A percentile compares a stretch with the other conserved stretches of the same genome.
These are phyloP conservation scores for Branchellion lobata DNA, from an alignment of 2,888 invertebrate genomes.

Conservation along the genomic window DNA sequence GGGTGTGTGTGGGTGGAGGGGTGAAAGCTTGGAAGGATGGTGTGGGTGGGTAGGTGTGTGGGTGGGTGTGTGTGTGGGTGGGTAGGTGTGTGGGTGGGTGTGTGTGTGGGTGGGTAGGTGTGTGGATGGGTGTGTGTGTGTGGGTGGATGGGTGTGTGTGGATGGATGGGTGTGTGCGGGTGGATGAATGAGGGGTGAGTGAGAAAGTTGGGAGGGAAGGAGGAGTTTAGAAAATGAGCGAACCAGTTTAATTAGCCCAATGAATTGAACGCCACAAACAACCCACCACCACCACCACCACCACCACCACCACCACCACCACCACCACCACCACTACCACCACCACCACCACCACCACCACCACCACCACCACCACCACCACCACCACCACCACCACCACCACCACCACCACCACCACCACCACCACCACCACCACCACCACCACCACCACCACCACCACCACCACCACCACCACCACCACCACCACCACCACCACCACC, in stretches of 20 bases:
- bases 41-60: too few species aligned
- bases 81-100: constrained; percentile 23
- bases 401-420: constrained; percentile 38
- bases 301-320: constrained; percentile 9
- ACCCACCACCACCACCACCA: too few species aligned
- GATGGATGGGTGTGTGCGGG: too few species aligned
- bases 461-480: background rate
- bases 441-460: constrained; percentile 30
- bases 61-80: background rate
- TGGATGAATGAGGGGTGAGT: too few species aligned
- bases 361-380: constrained; percentile 28
- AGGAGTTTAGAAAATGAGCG: background rate
- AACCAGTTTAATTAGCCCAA: too few species aligned
- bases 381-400: constrained; percentile 22
- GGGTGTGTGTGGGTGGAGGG: too few species aligned
- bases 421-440: constrained; percentile 36
- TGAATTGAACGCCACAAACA: too few species aligned
- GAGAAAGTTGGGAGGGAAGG: too few species aligned
- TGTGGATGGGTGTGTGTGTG: background rate
- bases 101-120: background rate
- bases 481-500: too few species aligned
- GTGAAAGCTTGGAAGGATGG: background rate
- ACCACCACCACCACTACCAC: constrained; percentile 7
- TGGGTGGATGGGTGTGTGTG: too few species aligned
- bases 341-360: background rate